phyloP scores from a whole-genome alignment of 2,888 invertebrate species.

The Hydroisotoma schaefferi region DNA sequence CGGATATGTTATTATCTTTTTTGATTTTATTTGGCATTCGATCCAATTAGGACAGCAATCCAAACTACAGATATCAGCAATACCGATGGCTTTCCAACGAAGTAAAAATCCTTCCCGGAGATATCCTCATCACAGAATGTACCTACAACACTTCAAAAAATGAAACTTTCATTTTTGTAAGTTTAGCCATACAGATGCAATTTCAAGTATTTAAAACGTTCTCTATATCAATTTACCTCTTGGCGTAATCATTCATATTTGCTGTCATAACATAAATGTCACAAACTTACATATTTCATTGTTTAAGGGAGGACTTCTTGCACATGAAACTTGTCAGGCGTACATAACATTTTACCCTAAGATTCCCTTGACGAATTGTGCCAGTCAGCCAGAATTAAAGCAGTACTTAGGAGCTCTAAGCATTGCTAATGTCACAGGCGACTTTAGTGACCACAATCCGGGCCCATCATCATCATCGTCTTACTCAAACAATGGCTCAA shows the following conservation, averaged over 20 bases:
- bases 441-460: no score
- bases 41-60: slow-evolving; percentile 76
- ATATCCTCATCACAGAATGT: slow-evolving; percentile 78
- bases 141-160: slow-evolving; percentile 70
- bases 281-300: no score
- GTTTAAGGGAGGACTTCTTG: slow-evolving; percentile 68
- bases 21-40: no score
- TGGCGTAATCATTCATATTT: no score
- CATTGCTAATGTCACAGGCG: slow-evolving; percentile 34
- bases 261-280: no score
- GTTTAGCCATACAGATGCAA: slow-evolving; percentile 17
- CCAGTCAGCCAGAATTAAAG: slow-evolving; percentile 56
- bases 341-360: slow-evolving; percentile 80
- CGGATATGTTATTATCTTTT: not conserved
- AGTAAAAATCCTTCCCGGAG: slow-evolving; percentile 71
- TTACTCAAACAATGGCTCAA: no score
- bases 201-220: no score
- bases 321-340: slow-evolving; percentile 79
- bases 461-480: no score
- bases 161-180: slow-evolving; percentile 64
- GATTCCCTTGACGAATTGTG: slow-evolving; percentile 74
- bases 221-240: no score
- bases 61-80: slow-evolving; percentile 81
- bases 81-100: slow-evolving; percentile 70
- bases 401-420: slow-evolving; percentile 36